Percentiles rank a stretch among this genome's conserved stretches.
phyloP scores from a whole-genome alignment of 2,888 invertebrate genomes.

The Subacronicta megacephala region DNA sequence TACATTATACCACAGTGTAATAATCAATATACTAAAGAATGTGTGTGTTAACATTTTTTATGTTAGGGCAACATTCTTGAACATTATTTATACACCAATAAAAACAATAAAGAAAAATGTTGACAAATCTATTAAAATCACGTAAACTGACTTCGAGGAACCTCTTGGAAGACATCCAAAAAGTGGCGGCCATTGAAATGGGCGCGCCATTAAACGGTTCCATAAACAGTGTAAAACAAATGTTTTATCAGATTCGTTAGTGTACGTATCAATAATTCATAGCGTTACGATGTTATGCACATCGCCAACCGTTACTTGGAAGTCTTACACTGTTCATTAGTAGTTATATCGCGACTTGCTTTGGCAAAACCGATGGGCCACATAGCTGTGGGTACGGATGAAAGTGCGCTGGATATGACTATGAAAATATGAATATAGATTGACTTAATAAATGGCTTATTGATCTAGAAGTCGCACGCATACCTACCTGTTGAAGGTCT shows the following conservation, averaged over 20 bases:
- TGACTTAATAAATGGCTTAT: too few relatives aligned
- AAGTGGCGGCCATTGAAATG: slow-evolving; percentile 64
- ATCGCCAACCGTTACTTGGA: slow-evolving; percentile 87
- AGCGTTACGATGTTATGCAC: slow-evolving; percentile 81
- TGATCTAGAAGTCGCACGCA: too few relatives aligned
- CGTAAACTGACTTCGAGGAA: slow-evolving; percentile 62
- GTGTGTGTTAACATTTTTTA: too few relatives aligned
- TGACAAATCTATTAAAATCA: slow-evolving; percentile 58
- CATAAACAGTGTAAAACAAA: slow-evolving; percentile 81
- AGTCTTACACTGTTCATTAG: slow-evolving; percentile 86
- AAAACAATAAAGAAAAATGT: slow-evolving; percentile 42
- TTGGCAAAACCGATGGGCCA: slow-evolving; percentile 89
- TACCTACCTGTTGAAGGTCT: too few relatives aligned
- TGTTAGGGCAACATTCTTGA: background rate
- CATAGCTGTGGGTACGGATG: slow-evolving; percentile 73
- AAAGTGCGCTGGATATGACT: slow-evolving; percentile 59
- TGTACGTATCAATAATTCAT: slow-evolving; percentile 86
- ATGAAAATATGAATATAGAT: background rate
- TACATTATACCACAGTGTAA: too few relatives aligned
- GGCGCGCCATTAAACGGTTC: slow-evolving; percentile 71
- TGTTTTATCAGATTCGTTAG: slow-evolving; percentile 85
- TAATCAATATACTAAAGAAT: too few relatives aligned
- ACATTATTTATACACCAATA: slow-evolving; percentile 14
- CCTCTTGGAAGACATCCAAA: slow-evolving; percentile 61
- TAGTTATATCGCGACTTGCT: slow-evolving; percentile 84